phyloP scores from a whole-genome alignment of 2,113 vertebrate genomes.

The Psittacus erithacus region DNA sequence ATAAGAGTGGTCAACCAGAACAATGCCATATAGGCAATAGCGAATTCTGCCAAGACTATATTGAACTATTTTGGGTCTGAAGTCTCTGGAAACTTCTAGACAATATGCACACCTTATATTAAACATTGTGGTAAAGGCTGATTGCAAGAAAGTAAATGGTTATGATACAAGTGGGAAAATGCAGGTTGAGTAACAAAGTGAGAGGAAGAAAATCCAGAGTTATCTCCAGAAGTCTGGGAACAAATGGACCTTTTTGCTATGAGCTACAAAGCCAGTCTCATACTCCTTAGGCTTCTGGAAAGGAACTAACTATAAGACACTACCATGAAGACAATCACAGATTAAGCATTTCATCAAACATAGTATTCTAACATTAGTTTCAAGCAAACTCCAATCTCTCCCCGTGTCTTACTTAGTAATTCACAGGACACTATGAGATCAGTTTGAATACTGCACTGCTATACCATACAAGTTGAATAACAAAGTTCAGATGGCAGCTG shows the following conservation, averaged over 20 bases:
- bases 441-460: neutral
- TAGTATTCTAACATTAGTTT: neutral
- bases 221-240: neutral
- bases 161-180: neutral
- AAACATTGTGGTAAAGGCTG: neutral
- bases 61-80: neutral
- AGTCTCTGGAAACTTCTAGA: neutral
- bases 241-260: neutral
- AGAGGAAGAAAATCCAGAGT: neutral
- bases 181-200: neutral
- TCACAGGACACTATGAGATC: neutral
- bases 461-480: neutral
- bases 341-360: neutral
- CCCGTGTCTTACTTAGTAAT: neutral
- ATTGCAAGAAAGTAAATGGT: neutral
- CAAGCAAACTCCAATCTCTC: neutral
- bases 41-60: neutral
- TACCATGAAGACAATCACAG: neutral
- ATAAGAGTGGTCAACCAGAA: neutral
- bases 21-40: neutral
- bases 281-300: neutral
- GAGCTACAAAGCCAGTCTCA: neutral
- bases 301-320: neutral
- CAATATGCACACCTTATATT: neutral
- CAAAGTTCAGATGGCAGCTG: neutral